Evolutionary conservation across 2,113 vertebrate genomes (phyloP), one percentile per base, ranked within the genome.

Genomic region (Falcunculus frontatus): DNA sequence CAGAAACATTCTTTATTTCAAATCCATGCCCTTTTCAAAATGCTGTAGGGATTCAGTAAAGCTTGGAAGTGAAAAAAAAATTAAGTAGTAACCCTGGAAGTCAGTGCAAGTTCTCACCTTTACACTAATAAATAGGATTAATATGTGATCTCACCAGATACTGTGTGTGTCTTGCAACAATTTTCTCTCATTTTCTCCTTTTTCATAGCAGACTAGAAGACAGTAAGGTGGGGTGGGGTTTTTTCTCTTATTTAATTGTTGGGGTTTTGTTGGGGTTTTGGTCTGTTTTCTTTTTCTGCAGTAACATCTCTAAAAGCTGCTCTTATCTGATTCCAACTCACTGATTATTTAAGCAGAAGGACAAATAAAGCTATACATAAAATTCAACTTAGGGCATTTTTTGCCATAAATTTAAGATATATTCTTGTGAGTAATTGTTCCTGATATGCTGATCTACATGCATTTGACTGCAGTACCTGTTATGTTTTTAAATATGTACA

Each of bases 1-100:
- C 78, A 94, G 90, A 90, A 84, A 50, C 84, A 91, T 83, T 89
- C 53, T 73, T 87, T 35, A 50, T 62, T 91, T 76, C 52, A 60
- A 88, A 90, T 46, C 60, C 87, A 4, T 90, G 76, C 46, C 53
- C 35, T 64, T 79, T 91, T 73, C 52, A 77, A 84, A 96, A 81
- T 80, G 46, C 75, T 47, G 21, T 84, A 49, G 52, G 55, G 52
- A 44, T 74, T 78, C 60, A 67, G 26, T 88, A 65, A 95, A 83
- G 81, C n/a, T 76, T 33, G 47, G 53, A 80, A 77, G 16, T 52
- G 29, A 55, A 62, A 52, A 60, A 57, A 30, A n/a, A 72, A 35
- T 75, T 39, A 47, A 93, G 73, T 23, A 25, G 29, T 69, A 80
- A 17, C 16, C 22, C 7, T 57, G 29, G 68, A 91, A 96, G 18